Evolutionary conservation across 2,888 invertebrate genomes (phyloP), one percentile per base, ranked within the genome.

Genomic region (Spialia ferax): DNA sequence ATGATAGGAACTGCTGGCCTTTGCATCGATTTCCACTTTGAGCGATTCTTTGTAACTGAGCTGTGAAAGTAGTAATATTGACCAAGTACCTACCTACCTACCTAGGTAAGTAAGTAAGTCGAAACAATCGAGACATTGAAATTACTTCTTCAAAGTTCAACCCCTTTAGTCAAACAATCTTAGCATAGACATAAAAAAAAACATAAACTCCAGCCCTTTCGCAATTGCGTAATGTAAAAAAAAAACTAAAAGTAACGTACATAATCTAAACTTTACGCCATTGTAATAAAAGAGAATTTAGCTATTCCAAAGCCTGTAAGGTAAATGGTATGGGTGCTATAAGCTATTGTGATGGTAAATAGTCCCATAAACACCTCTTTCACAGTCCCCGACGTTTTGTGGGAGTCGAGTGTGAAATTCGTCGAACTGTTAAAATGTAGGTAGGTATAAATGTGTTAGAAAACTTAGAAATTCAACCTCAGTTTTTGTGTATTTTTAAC

Each of bases 361-460:
- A 63, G 55, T 50, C 29, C 48, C 69, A 67, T 63, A 61, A 65
- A 65, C 65, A 69, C 65, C 64, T 67, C 66, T 67, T 67, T 67
- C 56, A 67, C 10, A 56, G 45, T 11, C 45, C 35, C 54, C 64
- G 61, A 65, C 64, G 60, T 61, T 20, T 56, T 32, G 60, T 45
- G 8, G 15, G 35, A 26, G 20, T 20, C 26, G 35, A 60, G 60
- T 64, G 64, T 63, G 69, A 66, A 54, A 57, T 65, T 65, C 54
- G 26, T 42, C 60, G 35, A 54, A 66, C 52, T 60, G 66, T 60
- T 60, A 66, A 52, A 29, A n/a, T n/a, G 10, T 52, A 59, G 3
- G n/a, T n/a, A n/a, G n/a, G n/a, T n/a, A 4, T 54, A 60, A 60
- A 66, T 54, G 66, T 66, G 60, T 66, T 54, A 66, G 52, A 60